phyloP scores from a whole-genome alignment of 2,797 vertebrate genomes.

The Apodemus agrarius region DNA sequence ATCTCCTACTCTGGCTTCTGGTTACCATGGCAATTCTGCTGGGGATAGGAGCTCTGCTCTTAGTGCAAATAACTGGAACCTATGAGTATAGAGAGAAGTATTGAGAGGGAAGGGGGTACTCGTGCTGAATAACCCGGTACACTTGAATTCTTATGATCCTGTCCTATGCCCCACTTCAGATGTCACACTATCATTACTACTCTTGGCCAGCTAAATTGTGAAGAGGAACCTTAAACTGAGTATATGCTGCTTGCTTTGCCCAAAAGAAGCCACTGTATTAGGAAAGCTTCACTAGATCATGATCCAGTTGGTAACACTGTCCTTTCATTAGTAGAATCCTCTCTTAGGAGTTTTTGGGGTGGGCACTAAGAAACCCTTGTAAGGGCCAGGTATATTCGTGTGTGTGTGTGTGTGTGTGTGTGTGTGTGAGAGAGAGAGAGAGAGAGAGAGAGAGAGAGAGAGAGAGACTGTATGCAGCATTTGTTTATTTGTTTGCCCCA shows the following conservation, averaged over 20 bases:
- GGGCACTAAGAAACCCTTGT: not conserved
- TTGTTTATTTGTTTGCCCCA: not conserved
- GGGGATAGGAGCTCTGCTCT: not conserved
- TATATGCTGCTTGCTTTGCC: not conserved
- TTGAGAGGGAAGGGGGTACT: not conserved
- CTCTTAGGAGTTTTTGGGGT: not conserved
- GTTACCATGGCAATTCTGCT: slow-evolving; percentile 50
- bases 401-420: not conserved
- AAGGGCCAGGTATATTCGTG: not conserved
- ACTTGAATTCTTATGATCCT: not conserved
- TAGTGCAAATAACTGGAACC: slow-evolving; percentile 8
- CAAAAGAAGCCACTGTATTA: not conserved
- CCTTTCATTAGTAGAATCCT: not conserved
- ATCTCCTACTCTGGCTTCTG: slow-evolving; percentile 22
- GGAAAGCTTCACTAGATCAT: not conserved
- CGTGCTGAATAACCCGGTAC: not conserved
- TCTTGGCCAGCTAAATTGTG: not conserved
- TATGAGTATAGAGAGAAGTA: not conserved
- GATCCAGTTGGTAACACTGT: not conserved
- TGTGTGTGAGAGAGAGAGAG: not conserved
- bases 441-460: too few species aligned
- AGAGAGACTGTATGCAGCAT: not conserved
- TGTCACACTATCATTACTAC: not conserved
- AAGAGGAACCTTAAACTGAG: not conserved
- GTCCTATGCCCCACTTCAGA: not conserved